phyloP scores from a whole-genome alignment of 2,797 vertebrate species.

The Chloroceryle amazona region DNA sequence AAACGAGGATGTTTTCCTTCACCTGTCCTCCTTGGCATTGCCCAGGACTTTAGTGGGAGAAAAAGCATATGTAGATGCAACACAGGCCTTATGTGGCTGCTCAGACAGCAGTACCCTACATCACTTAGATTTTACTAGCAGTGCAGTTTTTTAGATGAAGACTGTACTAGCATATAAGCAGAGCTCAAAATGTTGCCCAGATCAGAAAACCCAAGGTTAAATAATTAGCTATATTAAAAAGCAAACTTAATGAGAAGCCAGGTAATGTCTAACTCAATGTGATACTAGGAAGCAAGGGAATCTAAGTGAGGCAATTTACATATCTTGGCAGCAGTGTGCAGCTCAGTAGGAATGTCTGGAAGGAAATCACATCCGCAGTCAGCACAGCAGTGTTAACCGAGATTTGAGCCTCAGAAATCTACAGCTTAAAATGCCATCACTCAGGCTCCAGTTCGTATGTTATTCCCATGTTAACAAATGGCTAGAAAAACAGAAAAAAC shows the following conservation, averaged over 20 bases:
- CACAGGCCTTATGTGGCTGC: neutral
- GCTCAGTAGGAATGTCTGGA: constrained; percentile 64
- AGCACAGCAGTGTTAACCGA: constrained; percentile 48
- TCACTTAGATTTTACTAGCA: neutral
- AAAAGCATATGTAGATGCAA: neutral
- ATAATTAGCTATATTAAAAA: constrained; percentile 9
- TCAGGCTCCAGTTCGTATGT: neutral
- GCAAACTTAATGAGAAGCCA: constrained; percentile 10
- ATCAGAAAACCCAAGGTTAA: constrained; percentile 20
- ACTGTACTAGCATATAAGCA: neutral
- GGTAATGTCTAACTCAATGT: constrained; percentile 23
- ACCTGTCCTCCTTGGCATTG: constrained; percentile 3
- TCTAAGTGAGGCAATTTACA: constrained; percentile 50
- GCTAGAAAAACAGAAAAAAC: neutral
- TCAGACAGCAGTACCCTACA: neutral
- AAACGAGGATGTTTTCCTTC: neutral
- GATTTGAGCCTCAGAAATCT: constrained; percentile 34
- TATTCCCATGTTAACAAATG: constrained; percentile 22
- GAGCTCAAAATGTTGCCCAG: constrained; percentile 8
- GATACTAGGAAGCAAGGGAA: constrained; percentile 60
- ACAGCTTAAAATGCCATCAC: constrained; percentile 3
- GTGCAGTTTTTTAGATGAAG: neutral
- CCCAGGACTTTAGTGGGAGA: neutral
- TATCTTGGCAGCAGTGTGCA: constrained; percentile 52
- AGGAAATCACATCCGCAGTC: constrained; percentile 55